Evolutionary conservation across 2,113 vertebrate species (phyloP).

Genomic region (Neolamprologus modestus): DNA sequence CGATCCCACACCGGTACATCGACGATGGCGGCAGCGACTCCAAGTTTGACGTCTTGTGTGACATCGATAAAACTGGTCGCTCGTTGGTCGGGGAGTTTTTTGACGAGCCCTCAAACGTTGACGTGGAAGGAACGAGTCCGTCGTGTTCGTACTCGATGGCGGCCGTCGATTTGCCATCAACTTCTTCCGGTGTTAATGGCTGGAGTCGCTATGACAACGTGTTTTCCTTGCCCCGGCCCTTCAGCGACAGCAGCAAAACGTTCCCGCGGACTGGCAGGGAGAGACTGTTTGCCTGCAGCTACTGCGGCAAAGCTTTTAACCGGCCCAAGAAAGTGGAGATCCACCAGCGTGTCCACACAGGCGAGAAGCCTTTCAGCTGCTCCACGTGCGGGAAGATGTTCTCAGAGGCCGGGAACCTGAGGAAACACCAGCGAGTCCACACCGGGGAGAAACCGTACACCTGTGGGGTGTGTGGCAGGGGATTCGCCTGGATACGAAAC

Average conservation of each 20-base stretch:
- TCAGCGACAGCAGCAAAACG: not conserved
- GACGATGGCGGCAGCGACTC: constrained; percentile 25
- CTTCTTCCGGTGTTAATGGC: constrained; percentile 17
- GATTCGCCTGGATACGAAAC: constrained; percentile 69
- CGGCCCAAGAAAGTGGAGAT: constrained; percentile 72
- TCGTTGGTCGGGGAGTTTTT: constrained; percentile 37
- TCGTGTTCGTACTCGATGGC: constrained; percentile 26
- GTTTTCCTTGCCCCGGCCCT: not conserved
- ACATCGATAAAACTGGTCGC: constrained; percentile 15
- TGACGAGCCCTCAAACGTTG: not conserved
- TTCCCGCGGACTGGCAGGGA: constrained; percentile 30
- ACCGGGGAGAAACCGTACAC: constrained; percentile 66
- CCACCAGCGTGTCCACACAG: constrained; percentile 69
- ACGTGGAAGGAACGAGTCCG: not conserved
- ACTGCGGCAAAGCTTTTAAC: constrained; percentile 70
- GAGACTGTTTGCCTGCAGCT: constrained; percentile 65
- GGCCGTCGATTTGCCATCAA: constrained; percentile 7
- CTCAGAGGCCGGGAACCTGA: constrained; percentile 66
- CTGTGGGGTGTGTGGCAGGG: constrained; percentile 57
- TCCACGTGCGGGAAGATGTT: constrained; percentile 69
- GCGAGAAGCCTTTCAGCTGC: constrained; percentile 70
- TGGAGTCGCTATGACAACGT: not conserved
- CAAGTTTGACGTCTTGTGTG: constrained; percentile 43
- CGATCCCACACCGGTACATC: not conserved
- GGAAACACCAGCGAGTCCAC: constrained; percentile 71